These are phyloP conservation scores for Syngnathus rostellatus DNA, from an alignment of 2,797 vertebrate species.

Conservation along the genomic window DNA sequence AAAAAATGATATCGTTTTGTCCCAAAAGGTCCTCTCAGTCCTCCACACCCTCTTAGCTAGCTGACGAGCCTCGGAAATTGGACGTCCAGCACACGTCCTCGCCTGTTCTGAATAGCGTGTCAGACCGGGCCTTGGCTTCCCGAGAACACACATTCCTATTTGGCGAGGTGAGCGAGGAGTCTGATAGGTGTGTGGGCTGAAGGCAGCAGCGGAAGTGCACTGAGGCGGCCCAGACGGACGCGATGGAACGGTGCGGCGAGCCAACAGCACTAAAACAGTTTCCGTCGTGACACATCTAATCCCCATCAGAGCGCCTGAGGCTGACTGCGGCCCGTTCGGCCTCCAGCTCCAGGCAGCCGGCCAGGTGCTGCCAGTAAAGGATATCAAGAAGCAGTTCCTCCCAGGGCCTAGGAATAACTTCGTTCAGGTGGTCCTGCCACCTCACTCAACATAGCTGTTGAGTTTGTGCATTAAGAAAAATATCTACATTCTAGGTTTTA, in stretches of 20 bases:
- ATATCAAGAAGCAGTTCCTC: conserved; percentile 45
- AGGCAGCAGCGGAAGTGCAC: conserved; percentile 34
- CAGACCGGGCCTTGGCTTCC: conserved; percentile 54
- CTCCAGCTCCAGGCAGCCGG: conserved; percentile 42
- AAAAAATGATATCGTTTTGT: conserved; percentile 46
- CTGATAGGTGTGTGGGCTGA: conserved; percentile 56
- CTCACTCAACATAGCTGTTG: conserved; percentile 17
- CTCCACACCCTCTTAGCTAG: conserved; percentile 35
- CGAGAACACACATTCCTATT: conserved; percentile 68
- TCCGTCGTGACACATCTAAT: conserved; percentile 72
- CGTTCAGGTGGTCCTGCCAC: conserved; percentile 47
- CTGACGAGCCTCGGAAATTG: conserved; percentile 62
- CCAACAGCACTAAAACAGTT: conserved; percentile 69
- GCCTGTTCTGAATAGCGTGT: conserved; percentile 59
- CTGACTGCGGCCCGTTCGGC: conserved; percentile 37
- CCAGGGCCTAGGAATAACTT: conserved; percentile 39
- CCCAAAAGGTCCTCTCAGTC: conserved; percentile 39
- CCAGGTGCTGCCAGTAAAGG: conserved; percentile 57
- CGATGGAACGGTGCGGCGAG: conserved; percentile 62
- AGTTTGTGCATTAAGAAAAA: conserved; percentile 8
- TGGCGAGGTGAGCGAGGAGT: conserved; percentile 53
- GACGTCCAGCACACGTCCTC: conserved; percentile 58
- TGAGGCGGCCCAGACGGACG: conserved; percentile 57
- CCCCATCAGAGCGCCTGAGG: conserved; percentile 54
- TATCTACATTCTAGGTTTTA: conserved; percentile 9